Evolutionary conservation across 2,797 vertebrate species (phyloP).

Genomic region (Sebastes wilsoni): DNA sequence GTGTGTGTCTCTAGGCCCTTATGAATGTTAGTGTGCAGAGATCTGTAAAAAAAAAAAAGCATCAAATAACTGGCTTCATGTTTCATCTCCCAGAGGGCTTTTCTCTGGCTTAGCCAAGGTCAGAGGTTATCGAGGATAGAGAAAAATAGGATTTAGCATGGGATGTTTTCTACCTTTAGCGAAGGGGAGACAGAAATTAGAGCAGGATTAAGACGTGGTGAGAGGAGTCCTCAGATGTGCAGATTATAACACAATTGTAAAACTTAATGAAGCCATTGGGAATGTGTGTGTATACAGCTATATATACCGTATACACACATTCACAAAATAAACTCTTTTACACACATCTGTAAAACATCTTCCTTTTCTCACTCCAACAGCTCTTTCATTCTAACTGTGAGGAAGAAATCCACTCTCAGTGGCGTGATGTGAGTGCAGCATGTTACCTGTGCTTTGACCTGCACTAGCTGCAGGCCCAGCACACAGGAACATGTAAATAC

Average conservation of each 20-base stretch:
- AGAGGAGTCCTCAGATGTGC: conserved; percentile 20
- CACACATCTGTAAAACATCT: background rate
- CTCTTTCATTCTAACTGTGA: background rate
- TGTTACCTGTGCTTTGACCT: background rate
- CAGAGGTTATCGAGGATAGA: conserved; percentile 66
- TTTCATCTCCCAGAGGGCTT: conserved; percentile 72
- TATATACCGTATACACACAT: background rate
- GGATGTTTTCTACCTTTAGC: conserved; percentile 47
- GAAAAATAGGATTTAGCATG: conserved; percentile 64
- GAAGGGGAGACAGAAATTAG: conserved; percentile 45
- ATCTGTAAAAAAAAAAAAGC: conserved; percentile 52
- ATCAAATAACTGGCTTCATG: conserved; percentile 67
- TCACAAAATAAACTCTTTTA: background rate
- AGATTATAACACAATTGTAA: conserved; percentile 4
- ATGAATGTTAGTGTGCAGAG: conserved; percentile 48
- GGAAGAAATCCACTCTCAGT: background rate
- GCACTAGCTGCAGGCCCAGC: background rate
- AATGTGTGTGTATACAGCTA: background rate
- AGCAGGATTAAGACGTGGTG: conserved; percentile 37
- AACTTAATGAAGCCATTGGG: background rate
- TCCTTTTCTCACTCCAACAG: background rate
- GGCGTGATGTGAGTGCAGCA: background rate
- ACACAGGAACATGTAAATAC: background rate
- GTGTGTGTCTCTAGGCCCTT: conserved; percentile 10
- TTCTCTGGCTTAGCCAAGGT: conserved; percentile 67